Percentiles rank a stretch among this genome's conserved stretches.
Conservation (phyloP, 2,888 invertebrate genomes). For the Latrodectus elegans region DNA sequence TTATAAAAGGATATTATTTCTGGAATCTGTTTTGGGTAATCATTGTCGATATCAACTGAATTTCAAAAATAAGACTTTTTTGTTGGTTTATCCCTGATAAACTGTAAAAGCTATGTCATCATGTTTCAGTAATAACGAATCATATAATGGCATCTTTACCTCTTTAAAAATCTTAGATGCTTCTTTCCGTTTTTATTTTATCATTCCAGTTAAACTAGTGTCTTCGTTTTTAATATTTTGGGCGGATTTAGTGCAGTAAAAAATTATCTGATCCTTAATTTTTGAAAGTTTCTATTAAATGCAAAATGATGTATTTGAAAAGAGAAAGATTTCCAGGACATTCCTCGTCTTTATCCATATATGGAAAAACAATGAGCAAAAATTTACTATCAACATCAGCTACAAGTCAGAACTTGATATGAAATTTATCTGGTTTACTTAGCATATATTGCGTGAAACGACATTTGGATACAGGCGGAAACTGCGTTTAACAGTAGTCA, state of each 20-base stretch:
- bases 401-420: constrained; percentile 20
- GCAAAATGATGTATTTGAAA: background rate
- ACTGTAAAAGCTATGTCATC: background rate
- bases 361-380: constrained; percentile 15
- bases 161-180: background rate
- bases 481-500: background rate
- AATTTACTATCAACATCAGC: constrained; percentile 4
- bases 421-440: background rate
- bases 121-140: background rate
- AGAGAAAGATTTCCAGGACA: background rate
- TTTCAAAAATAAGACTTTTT: background rate
- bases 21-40: background rate
- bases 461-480: background rate
- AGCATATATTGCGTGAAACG: background rate
- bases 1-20: background rate
- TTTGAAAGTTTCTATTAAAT: constrained; percentile 6
- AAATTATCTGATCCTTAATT: background rate
- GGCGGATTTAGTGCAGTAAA: background rate
- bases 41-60: background rate
- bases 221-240: background rate
- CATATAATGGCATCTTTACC: background rate
- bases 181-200: background rate
- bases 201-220: background rate
- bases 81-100: background rate
- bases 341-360: constrained; percentile 11